phyloP scores from a whole-genome alignment of 2,888 invertebrate species.

The Terebella lapidaria region DNA sequence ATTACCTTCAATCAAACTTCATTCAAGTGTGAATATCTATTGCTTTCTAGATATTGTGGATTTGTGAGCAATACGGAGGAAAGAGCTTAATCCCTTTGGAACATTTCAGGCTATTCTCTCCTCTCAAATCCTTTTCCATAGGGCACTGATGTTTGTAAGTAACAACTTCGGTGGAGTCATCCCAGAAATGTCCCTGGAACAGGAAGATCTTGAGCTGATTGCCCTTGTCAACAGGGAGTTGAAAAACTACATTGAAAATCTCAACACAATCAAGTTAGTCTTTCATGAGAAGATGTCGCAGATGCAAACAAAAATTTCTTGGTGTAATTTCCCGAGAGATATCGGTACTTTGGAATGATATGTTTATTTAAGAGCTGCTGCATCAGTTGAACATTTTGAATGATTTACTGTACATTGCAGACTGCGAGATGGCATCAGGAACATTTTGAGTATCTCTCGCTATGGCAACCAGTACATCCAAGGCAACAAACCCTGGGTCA shows the following conservation, averaged over 20 bases:
- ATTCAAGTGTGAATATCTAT: no score
- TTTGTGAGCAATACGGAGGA: no score
- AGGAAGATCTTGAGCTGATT: slow-evolving; percentile 69
- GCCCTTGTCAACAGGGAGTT: slow-evolving; percentile 59
- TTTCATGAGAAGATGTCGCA: neutral
- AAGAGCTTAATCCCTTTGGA: no score
- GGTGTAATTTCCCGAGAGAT: no score
- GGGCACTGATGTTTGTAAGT: slow-evolving; percentile 81
- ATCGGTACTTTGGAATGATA: no score
- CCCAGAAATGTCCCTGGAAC: slow-evolving; percentile 61
- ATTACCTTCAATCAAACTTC: no score
- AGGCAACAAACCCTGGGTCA: slow-evolving; percentile 86
- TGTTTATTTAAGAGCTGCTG: no score
- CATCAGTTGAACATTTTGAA: no score
- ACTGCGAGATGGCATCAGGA: slow-evolving; percentile 78
- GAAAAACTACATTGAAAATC: slow-evolving; percentile 39
- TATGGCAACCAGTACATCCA: slow-evolving; percentile 98
- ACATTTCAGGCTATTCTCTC: no score
- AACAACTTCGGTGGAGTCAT: slow-evolving; percentile 73
- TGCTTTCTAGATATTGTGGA: no score
- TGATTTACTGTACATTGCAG: slow-evolving; percentile 18
- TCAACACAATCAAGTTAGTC: slow-evolving; percentile 43
- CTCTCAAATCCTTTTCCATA: no score
- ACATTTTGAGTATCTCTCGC: slow-evolving; percentile 79
- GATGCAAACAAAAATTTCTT: no score